Percentiles rank a stretch among this genome's conserved stretches.
phyloP scores from a whole-genome alignment of 1,140 invertebrate species.

The Ceratina australensis region DNA sequence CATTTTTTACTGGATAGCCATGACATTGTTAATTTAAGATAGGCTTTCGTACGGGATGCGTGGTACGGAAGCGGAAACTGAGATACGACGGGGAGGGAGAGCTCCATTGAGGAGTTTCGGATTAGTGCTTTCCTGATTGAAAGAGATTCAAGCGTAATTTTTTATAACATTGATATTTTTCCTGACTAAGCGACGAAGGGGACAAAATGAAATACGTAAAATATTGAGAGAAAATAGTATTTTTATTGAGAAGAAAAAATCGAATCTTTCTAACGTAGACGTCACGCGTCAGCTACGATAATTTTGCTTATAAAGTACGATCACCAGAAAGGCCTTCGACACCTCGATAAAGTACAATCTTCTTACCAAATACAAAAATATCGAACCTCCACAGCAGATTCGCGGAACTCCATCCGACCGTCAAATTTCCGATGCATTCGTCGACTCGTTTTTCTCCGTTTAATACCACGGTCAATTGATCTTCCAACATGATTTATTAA shows the following conservation, averaged over 20 bases:
- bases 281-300: slow-evolving; percentile 15
- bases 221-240: slow-evolving; percentile 16
- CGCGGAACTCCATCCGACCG: too few species aligned
- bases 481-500: background rate
- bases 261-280: slow-evolving; percentile 15
- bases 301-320: slow-evolving; percentile 17
- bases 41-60: slow-evolving; percentile 9
- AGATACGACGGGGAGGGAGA: background rate
- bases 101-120: background rate
- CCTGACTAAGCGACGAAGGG: background rate
- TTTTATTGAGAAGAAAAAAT: slow-evolving; percentile 22
- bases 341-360: slow-evolving; percentile 32
- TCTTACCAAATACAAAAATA: slow-evolving; percentile 25
- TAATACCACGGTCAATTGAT: too few species aligned
- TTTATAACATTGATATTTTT: slow-evolving; percentile 24
- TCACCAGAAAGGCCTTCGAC: slow-evolving; percentile 33
- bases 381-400: background rate
- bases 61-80: background rate
- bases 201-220: slow-evolving; percentile 2
- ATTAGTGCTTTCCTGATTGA: slow-evolving; percentile 4
- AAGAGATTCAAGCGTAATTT: slow-evolving; percentile 12
- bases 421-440: too few species aligned
- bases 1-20: slow-evolving; percentile 29
- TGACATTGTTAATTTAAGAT: slow-evolving; percentile 32
- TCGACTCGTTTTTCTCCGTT: background rate